Evolutionary conservation across 2,113 vertebrate species (phyloP).

Genomic region (human (Homo sapiens)): DNA sequence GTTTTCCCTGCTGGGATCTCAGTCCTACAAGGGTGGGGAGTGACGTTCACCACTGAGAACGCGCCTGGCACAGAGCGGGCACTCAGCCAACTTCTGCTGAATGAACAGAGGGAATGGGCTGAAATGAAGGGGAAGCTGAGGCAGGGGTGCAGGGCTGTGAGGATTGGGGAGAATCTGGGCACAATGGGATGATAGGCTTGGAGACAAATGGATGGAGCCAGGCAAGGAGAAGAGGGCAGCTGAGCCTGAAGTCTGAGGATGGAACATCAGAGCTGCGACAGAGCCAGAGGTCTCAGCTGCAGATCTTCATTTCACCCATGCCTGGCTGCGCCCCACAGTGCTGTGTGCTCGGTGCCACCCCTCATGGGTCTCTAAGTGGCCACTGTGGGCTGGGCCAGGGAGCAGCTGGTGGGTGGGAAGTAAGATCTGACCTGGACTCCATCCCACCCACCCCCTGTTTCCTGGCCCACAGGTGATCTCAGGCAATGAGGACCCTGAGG

Average conservation of each 20-base stretch:
- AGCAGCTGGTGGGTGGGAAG: neutral
- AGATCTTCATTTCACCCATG: neutral
- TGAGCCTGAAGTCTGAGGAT: neutral
- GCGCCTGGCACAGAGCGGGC: neutral
- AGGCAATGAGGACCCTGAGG: constrained; percentile 94
- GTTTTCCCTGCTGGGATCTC: neutral
- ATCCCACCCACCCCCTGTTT: neutral
- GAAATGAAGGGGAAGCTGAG: neutral
- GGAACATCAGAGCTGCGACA: neutral
- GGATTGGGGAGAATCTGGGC: neutral
- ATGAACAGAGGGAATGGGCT: neutral
- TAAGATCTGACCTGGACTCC: neutral
- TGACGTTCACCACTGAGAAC: neutral
- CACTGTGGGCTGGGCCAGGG: neutral
- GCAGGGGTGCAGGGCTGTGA: neutral
- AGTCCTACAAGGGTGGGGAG: neutral
- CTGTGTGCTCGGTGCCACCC: fast-evolving
- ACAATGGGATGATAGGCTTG: neutral
- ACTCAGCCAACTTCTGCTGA: neutral
- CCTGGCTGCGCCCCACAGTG: neutral
- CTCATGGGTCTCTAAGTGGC: neutral
- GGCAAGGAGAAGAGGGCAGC: neutral
- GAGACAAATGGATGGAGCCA: neutral
- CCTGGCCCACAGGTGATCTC: constrained; percentile 88
- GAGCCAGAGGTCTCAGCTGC: neutral